Percentiles rank a stretch among this genome's conserved stretches.
Conservation (phyloP, 2,888 invertebrate genomes). For the Dicyrtomina minuta region DNA sequence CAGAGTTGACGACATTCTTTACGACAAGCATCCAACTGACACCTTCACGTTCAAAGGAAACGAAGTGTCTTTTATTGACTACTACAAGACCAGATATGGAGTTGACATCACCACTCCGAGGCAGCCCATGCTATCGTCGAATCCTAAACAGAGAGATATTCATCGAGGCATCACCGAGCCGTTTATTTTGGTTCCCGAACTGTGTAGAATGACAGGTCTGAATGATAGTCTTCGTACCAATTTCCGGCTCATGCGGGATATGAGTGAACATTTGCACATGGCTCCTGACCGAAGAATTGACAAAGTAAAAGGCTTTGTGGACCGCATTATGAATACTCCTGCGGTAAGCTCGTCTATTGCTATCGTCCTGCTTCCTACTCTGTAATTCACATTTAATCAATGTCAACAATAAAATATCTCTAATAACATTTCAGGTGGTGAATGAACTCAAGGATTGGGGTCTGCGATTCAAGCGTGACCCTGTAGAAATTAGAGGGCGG, state of each 20-base stretch:
- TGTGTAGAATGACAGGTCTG: slow-evolving; percentile 84
- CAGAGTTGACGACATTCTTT: slow-evolving; percentile 59
- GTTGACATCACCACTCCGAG: slow-evolving; percentile 26
- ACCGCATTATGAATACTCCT: slow-evolving; percentile 50
- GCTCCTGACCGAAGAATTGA: slow-evolving; percentile 74
- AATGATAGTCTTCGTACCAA: slow-evolving; percentile 80
- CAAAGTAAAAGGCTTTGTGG: slow-evolving; percentile 65
- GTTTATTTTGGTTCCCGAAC: slow-evolving; percentile 76
- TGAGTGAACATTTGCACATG: slow-evolving; percentile 75
- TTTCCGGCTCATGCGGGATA: slow-evolving; percentile 81
- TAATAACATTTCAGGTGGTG: no score
- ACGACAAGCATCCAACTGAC: slow-evolving; percentile 56
- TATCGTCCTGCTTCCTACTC: no score
- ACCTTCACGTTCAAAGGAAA: slow-evolving; percentile 56
- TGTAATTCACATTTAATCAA: no score
- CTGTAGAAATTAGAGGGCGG: slow-evolving; percentile 65
- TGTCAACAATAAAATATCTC: no score
- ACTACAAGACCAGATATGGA: slow-evolving; percentile 56
- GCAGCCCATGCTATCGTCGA: slow-evolving; percentile 48
- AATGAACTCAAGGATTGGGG: no score
- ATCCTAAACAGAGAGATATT: slow-evolving; percentile 47
- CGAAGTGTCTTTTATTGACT: slow-evolving; percentile 55
- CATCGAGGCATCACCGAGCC: slow-evolving; percentile 46
- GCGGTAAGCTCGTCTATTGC: no score
- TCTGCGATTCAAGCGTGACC: slow-evolving; percentile 59